These are phyloP conservation scores for Garra rufa DNA, from an alignment of 2,113 vertebrate species.

Conservation along the genomic window DNA sequence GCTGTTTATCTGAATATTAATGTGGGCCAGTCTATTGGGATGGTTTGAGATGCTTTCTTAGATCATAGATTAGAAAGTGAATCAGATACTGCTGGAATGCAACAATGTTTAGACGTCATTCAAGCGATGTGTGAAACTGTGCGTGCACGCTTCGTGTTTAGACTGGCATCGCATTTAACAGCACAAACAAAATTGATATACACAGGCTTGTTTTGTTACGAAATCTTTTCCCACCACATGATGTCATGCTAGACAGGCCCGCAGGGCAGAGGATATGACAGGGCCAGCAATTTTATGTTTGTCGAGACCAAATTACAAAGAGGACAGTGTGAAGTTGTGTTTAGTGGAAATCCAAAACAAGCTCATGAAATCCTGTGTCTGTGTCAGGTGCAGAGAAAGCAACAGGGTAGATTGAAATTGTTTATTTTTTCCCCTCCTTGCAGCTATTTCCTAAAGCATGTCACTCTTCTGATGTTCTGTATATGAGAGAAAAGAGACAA, in stretches of 20 bases:
- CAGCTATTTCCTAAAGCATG: slow-evolving; percentile 52
- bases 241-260: slow-evolving; percentile 10
- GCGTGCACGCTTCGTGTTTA: not conserved
- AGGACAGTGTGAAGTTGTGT: slow-evolving; percentile 10
- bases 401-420: slow-evolving; percentile 7
- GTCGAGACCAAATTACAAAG: slow-evolving; percentile 2
- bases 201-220: not conserved
- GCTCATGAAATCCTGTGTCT: slow-evolving; percentile 13
- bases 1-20: slow-evolving; percentile 2
- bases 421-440: slow-evolving; percentile 24
- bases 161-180: not conserved
- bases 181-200: not conserved
- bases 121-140: not conserved
- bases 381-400: slow-evolving; percentile 34
- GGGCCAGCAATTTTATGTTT: not conserved
- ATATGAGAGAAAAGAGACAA: not conserved
- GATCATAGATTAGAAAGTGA: not conserved
- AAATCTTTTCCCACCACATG: not conserved
- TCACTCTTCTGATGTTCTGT: slow-evolving; percentile 16
- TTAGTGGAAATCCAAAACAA: slow-evolving; percentile 37
- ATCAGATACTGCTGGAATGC: not conserved
- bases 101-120: not conserved
- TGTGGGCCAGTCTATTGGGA: not conserved
- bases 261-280: not conserved
- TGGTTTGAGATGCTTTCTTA: not conserved